Base-by-base conservation (phyloP, 2,888 invertebrate genomes). In the Meteorus colon region DNA sequence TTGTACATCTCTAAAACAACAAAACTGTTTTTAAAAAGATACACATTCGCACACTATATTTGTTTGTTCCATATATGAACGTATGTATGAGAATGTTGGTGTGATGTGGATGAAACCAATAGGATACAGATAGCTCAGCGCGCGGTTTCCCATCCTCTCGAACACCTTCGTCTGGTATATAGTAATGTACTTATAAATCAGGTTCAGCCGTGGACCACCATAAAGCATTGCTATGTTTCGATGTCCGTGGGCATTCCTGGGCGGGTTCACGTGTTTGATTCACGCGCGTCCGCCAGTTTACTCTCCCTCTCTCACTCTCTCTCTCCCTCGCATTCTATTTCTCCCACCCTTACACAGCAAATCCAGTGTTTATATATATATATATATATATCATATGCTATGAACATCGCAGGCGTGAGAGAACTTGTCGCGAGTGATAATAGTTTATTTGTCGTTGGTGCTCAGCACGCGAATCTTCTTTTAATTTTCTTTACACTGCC, bases 171-270 rank as follows among this genome's bases (percentile, higher is more conserved):
- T 82, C 82, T 81, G 84, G 83, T 85, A 83, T 85, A 84, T 84
- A 83, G 89, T 89, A 89, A 89, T 89, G 89, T 89, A 89, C 89
- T 88, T 89, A 89, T 89, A 89, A 89, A 89, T 89, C 89, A 89
- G 87, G 89, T 89, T 89, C 89, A 89, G 88, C 86, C 85, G 83
- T 81, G 88, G 89, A 89, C 89, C 89, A 89, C 89, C 89, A 89
- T 89, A 89, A 89, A 89, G 89, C 89, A 89, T 89, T 88, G 89
- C 89, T 86, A 89, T 89, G 89, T 89, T 89, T 88, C 88, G 89
- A 89, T 89, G 89, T 88, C 87, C 86, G 87, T 86, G 86, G 86
- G 89, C 88, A 88, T 89, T 88, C 89, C 88, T 87, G 87, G 85
- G 86, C 87, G 89, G 87, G 88, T 85, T 84, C 85, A 86, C 87